phyloP scores from a whole-genome alignment of 2,113 vertebrate species.

The Oreochromis spilurus region DNA sequence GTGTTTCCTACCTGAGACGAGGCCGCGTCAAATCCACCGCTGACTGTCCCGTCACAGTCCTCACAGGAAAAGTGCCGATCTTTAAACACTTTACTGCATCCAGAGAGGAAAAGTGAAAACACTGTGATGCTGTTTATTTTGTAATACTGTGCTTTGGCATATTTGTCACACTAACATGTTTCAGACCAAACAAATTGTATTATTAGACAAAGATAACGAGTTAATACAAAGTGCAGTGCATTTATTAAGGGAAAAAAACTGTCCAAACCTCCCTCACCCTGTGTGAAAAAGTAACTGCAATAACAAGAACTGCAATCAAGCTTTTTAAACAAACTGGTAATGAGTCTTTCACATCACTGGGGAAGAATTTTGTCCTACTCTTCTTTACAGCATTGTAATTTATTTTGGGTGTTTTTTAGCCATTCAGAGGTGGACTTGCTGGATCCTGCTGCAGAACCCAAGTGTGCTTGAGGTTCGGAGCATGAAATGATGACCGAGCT shows the following conservation, averaged over 20 bases:
- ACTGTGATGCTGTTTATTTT: background rate
- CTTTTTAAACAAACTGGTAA: rapidly evolving
- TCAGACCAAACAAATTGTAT: background rate
- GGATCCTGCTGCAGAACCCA: background rate
- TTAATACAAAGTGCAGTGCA: background rate
- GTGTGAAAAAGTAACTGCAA: background rate
- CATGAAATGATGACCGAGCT: background rate
- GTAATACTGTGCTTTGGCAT: background rate
- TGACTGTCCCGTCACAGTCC: constrained; percentile 87
- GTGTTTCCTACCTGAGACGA: constrained; percentile 82
- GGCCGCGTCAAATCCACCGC: constrained; percentile 89
- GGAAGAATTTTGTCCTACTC: background rate
- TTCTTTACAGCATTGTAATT: background rate
- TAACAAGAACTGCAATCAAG: background rate
- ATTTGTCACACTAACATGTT: background rate
- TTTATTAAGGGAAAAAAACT: background rate
- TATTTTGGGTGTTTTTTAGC: rapidly evolving
- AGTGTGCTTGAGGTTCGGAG: background rate
- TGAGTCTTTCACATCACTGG: background rate
- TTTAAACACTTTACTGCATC: constrained; percentile 79
- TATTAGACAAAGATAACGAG: background rate
- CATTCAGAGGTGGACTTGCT: background rate
- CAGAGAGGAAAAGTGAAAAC: background rate
- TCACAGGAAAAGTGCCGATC: constrained; percentile 94
- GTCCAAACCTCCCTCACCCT: background rate